Percentiles rank a stretch among this genome's conserved stretches.
Conservation (phyloP, 2,797 vertebrate genomes). For the Pyrrhura leucotis region DNA sequence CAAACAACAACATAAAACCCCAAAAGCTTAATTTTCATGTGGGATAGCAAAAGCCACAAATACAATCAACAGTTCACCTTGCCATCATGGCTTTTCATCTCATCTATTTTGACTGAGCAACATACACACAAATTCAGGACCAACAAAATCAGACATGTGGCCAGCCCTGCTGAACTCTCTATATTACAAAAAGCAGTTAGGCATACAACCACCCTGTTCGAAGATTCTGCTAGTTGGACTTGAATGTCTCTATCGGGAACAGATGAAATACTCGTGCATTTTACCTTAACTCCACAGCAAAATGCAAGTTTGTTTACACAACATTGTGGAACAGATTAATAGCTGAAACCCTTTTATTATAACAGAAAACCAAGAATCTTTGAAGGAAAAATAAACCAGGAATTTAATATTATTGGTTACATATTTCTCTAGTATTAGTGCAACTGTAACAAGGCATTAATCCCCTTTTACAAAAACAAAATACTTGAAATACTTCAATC, state of each 20-base stretch:
- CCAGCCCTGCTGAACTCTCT: background rate
- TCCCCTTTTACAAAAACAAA: background rate
- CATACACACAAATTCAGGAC: background rate
- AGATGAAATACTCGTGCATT: background rate
- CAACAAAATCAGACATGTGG: background rate
- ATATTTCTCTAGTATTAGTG: background rate
- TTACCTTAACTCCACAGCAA: background rate
- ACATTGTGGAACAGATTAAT: background rate
- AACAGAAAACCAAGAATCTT: background rate
- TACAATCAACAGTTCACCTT: background rate
- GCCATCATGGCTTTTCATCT: background rate
- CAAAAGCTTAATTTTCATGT: background rate
- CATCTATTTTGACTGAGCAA: background rate
- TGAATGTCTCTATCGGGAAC: background rate
- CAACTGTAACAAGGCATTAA: background rate
- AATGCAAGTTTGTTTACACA: background rate
- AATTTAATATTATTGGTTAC: background rate
- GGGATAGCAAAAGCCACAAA: background rate
- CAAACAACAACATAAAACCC: background rate
- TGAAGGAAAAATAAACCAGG: background rate
- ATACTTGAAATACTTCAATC: background rate
- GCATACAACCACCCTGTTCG: fast-evolving
- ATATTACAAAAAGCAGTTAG: background rate
- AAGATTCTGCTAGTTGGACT: background rate
- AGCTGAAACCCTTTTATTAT: background rate